Evolutionary conservation across 2,113 vertebrate species (phyloP), one percentile per base, ranked within the genome.

Genomic region (Fulica atra): DNA sequence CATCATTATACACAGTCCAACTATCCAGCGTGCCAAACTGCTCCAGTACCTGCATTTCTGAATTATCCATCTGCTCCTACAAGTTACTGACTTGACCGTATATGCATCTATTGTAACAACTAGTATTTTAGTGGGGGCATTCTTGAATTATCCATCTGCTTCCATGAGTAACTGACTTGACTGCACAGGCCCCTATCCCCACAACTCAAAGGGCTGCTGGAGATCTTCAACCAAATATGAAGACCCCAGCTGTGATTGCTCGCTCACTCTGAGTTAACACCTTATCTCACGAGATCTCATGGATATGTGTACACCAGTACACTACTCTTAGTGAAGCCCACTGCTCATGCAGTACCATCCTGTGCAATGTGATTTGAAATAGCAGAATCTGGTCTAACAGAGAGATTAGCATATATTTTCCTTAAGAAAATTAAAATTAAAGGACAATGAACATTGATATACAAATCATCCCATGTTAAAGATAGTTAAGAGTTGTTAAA

Each of bases 21-120:
- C 16, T n/a, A 36, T 4, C 2, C 31, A 17, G 4, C 0, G 0
- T 7, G 36, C 24, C 74, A 85, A 65, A 69, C 6, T 0, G 0
- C 38, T 48, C 48, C 42, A 77, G 64, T 28, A 44, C 13, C 21
- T 29, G 29, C 12, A 10, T 35, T 80, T 70, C 60, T 57, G 36
- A 69, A 33, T 69, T 68, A 33, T 4, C n/a, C 1, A 0, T 31
- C 40, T 63, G 28, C 23, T 80, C 46, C 25, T 70, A 51, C 0
- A 3, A 46, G 38, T 20, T 42, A 35, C 60, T 33, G 54, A 36
- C 38, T 26, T 31, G 60, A 38, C 53, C 23, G 8, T 14, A 42
- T 26, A 57, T 38, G 10, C 29, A 59, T 1, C 56, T 56, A 36
- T 50, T 33, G 11, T 33, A 73, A 50, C 21, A 81, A 17, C 14